A percentile compares a stretch with the other conserved stretches of the same genome.
phyloP scores from a whole-genome alignment of 2,888 invertebrate species.

The Xestia sexstrigata region DNA sequence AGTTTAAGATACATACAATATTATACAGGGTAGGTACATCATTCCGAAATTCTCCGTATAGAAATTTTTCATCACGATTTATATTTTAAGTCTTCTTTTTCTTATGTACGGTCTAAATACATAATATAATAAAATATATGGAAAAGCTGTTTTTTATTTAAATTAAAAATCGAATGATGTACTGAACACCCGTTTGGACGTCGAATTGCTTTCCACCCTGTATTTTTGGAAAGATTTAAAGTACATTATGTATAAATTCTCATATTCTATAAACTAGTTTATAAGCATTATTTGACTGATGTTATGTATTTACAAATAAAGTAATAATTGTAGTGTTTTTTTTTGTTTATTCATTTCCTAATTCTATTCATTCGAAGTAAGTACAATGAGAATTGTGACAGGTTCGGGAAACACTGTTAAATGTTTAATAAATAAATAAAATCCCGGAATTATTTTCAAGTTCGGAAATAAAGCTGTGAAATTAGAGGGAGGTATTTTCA shows the following conservation, averaged over 20 bases:
- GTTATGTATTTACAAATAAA: constrained; percentile 66
- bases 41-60: too few species aligned
- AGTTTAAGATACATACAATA: constrained; percentile 15
- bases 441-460: neutral
- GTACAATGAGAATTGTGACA: neutral
- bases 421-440: too few species aligned
- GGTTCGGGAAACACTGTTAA: neutral
- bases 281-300: constrained; percentile 70
- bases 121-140: too few species aligned
- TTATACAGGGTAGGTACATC: neutral
- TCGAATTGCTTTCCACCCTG: neutral
- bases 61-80: too few species aligned
- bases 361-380: neutral
- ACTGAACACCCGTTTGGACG: too few species aligned
- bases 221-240: neutral
- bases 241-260: constrained; percentile 11
- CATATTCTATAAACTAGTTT: constrained; percentile 15
- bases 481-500: neutral
- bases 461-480: neutral
- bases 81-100: too few species aligned
- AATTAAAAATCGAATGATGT: too few species aligned
- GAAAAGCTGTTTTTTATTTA: too few species aligned
- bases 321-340: constrained; percentile 7
- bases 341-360: neutral
- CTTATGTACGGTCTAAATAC: too few species aligned